These are phyloP conservation scores for Platorchestia sp. DNA, from an alignment of 1,140 invertebrate genomes.

Conservation along the genomic window DNA sequence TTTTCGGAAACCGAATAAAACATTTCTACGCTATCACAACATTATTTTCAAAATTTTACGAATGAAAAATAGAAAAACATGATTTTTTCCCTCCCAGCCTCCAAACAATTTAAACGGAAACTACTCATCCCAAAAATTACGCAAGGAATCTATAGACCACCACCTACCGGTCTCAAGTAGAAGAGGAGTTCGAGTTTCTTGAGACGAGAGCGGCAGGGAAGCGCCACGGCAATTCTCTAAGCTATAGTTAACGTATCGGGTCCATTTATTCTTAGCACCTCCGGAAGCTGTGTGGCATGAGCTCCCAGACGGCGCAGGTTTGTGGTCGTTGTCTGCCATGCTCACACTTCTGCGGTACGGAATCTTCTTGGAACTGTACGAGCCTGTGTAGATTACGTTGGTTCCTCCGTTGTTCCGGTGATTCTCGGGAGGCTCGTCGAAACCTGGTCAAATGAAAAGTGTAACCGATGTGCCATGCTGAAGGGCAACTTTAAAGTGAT, in stretches of 20 bases:
- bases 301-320: background rate
- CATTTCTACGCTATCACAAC: too few species aligned
- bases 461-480: background rate
- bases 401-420: background rate
- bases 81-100: too few species aligned
- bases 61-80: too few species aligned
- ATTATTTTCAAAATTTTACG: too few species aligned
- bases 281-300: background rate
- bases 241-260: conserved; percentile 13
- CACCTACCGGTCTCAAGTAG: conserved; percentile 12
- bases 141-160: background rate
- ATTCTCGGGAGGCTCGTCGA: background rate
- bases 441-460: background rate
- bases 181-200: background rate
- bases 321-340: background rate
- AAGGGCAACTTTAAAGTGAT: background rate
- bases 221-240: conserved; percentile 29
- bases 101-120: too few species aligned
- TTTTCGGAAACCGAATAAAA: too few species aligned
- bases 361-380: background rate
- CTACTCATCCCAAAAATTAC: background rate
- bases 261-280: conserved; percentile 22
- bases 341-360: conserved; percentile 8
- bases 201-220: background rate
- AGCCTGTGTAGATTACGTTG: background rate